Conservation (phyloP, 2,113 vertebrate genomes). For the Fukomys damarensis region DNA sequence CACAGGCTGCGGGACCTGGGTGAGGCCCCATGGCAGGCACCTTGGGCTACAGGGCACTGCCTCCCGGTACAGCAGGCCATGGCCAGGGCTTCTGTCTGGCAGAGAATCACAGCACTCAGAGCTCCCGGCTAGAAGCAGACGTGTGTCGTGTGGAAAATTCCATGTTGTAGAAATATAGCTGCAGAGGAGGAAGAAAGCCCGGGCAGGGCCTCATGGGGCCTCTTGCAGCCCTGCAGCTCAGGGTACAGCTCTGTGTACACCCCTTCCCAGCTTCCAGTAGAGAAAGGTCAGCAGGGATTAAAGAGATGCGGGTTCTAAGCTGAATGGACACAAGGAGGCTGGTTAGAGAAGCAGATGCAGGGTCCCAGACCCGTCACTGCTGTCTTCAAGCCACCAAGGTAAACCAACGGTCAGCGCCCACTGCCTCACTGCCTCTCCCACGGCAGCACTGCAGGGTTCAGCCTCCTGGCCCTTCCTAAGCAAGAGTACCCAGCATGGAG, state of each 20-base stretch:
- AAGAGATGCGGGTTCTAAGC: neutral
- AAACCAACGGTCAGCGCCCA: neutral
- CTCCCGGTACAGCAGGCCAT: fast-evolving
- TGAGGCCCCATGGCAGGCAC: neutral
- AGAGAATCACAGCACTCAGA: neutral
- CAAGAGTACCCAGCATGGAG: neutral
- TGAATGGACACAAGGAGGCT: neutral
- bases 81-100: neutral
- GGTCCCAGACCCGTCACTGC: neutral
- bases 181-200: neutral
- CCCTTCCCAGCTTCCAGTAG: neutral
- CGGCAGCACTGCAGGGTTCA: neutral
- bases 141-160: neutral
- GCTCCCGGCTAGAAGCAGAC: neutral
- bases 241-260: neutral
- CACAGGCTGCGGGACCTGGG: neutral
- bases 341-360: neutral
- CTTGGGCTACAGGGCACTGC: neutral
- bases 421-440: neutral
- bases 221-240: neutral
- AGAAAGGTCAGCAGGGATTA: neutral
- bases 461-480: neutral
- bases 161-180: neutral
- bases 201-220: neutral
- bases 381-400: neutral